Base-by-base conservation (phyloP, 2,888 invertebrate genomes). In the Trimorus sp. region DNA sequence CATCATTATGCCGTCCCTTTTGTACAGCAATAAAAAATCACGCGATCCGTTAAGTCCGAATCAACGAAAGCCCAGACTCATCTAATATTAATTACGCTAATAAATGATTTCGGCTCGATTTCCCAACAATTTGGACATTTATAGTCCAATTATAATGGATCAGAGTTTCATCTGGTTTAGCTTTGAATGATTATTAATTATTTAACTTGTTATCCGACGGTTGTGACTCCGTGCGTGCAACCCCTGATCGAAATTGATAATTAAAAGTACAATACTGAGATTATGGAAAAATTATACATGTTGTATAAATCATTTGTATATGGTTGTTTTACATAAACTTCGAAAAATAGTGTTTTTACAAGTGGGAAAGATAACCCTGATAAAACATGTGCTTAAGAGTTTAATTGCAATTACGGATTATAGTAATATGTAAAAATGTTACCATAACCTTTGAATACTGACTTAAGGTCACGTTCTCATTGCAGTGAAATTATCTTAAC, bases 41-140 rank as follows among this genome's bases (percentile, higher is more conserved):
- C n/a, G n/a, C n/a, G 26, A 58, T 58, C n/a, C 40, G 26, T 42
- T 42, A 40, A 42, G 15, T 60, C 65, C 15, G 16, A n/a, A 38
- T 40, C 8, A 49, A 49, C 37, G 51, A 15, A 15, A 40, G 14
- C 45, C 42, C 26, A 38, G n/a, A 16, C 14, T 68, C 65, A 42
- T 53, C 36, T 42, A 68, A 68, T 56, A 56, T 56, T 68, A 36
- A 68, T 56, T 56, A 45, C n/a, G 45, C 42, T 68, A 68, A 56
- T 56, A 68, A 56, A 68, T 68, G 14, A 68, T 68, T 68, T 53
- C 42, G 9, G 15, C 16, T 66, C 36, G 42, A 66, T 66, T 54
- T 66, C 37, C 53, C 26, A 66, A 66, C 42, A 54, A 62, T 62
- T 38, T 42, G 16, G 40, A 66, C 53, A 54, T 66, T 66, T 37